Evolutionary conservation across 1,140 invertebrate species (phyloP), one percentile per base, ranked within the genome.

Genomic region (Zelostemma sp.): DNA sequence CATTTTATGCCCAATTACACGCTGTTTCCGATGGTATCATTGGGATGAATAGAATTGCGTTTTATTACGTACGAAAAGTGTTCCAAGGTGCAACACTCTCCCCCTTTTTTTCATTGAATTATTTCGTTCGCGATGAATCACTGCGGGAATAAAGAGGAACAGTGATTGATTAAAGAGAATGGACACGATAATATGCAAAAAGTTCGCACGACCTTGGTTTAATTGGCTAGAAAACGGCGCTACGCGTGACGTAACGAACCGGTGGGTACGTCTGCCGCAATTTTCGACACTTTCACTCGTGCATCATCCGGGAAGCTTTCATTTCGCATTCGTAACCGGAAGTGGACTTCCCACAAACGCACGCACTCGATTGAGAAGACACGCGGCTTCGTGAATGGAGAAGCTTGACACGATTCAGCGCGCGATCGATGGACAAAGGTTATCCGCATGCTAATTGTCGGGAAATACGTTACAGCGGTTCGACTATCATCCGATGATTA

Each of bases 281-380:
- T 28, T 48, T 14, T 31, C 46, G 12, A 9, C 48, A 35, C 25
- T 50, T 50, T 50, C 48, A 50, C 48, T 50, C 28, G 21, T 31
- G n/a, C 46, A 31, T 50, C 48, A 50, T 50, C 48, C 48, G 48
- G 48, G 11, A 35, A 28, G 14, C n/a, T 50, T 35, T 17, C 12
- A 35, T 50, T 50, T 50, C 16, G n/a, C n/a, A 50, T 35, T 33
- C 25, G 9, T 12, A 12, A 50, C 14, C 48, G 48, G 48, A 50
- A 50, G 48, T 19, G 9, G 9, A 19, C 43, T 19, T 46, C 17
- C 17, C 16, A 46, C 18, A 46, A 46, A 46, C 18, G 16, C 28
- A 49, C 15, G 46, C 46, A 49, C 46, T 21, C n/a, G 46, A 48
- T 21, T 31, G 48, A 18, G 48, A 18, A 50, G 48, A 50, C 48